A percentile compares a stretch with the other conserved stretches of the same genome.
Conservation (phyloP, 1,140 invertebrate species). For the Drosophila mojavensis region DNA sequence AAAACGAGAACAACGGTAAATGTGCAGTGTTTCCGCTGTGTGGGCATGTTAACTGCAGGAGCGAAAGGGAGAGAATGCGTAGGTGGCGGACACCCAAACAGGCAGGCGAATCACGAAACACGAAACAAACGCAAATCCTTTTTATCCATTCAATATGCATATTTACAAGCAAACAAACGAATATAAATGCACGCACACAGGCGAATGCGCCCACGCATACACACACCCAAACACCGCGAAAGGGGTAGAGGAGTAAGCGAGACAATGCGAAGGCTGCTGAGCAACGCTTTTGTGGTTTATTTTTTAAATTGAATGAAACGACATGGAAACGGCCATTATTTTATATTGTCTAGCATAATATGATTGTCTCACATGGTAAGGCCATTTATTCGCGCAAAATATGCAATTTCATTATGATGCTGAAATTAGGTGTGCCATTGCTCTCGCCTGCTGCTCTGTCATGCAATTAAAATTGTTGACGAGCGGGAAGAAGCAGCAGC, state of each 20-base stretch:
- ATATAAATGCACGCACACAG: slow-evolving; percentile 65
- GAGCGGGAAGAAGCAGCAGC: slow-evolving; percentile 1
- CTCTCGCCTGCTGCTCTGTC: neutral
- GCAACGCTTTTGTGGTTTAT: slow-evolving; percentile 66
- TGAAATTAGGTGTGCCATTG: slow-evolving; percentile 18
- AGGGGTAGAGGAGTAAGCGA: neutral
- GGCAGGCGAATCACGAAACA: slow-evolving; percentile 43
- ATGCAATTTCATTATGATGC: slow-evolving; percentile 9
- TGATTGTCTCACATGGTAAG: slow-evolving; percentile 57
- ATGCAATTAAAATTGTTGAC: slow-evolving; percentile 51
- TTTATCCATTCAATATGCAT: slow-evolving; percentile 75
- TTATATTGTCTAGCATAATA: slow-evolving; percentile 67
- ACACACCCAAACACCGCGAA: neutral
- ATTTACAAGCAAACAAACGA: slow-evolving; percentile 37
- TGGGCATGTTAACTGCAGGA: slow-evolving; percentile 39
- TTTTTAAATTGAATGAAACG: slow-evolving; percentile 75
- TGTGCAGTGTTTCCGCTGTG: slow-evolving; percentile 59
- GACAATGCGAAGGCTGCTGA: slow-evolving; percentile 27
- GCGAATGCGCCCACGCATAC: slow-evolving; percentile 46
- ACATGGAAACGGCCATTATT: slow-evolving; percentile 66
- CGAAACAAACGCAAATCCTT: slow-evolving; percentile 69
- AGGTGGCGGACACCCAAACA: slow-evolving; percentile 22
- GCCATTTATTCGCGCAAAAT: slow-evolving; percentile 51
- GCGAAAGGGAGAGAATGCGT: neutral
- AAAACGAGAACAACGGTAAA: slow-evolving; percentile 44